Evolutionary conservation across 2,888 invertebrate species (phyloP).

Genomic region (Pandemis heparana): DNA sequence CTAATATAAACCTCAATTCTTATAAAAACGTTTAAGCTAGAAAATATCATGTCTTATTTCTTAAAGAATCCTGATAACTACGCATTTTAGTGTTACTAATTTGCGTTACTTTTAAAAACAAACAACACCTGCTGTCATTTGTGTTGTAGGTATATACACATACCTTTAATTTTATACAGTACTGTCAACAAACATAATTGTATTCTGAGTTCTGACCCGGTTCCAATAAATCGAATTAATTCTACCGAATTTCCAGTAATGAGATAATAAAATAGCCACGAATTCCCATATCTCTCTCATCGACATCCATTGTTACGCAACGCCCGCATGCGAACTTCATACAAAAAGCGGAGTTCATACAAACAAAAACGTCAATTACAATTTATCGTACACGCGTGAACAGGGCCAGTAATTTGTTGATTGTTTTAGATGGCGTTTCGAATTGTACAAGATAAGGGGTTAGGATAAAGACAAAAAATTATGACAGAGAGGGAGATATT

Average conservation of each 20-base stretch:
- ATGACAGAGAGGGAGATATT: too few species aligned
- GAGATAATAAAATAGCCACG: not conserved
- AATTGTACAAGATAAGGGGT: conserved; percentile 54
- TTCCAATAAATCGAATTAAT: not conserved
- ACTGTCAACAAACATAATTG: not conserved
- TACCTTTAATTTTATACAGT: not conserved
- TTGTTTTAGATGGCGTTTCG: conserved; percentile 55
- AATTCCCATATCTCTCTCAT: conserved; percentile 29
- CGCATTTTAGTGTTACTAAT: too few species aligned
- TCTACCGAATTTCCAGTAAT: not conserved
- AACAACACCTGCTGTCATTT: too few species aligned
- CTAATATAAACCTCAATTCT: too few species aligned
- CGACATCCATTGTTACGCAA: conserved; percentile 29
- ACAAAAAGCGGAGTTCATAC: conserved; percentile 49
- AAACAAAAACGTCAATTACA: conserved; percentile 72
- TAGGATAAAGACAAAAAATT: conserved; percentile 36
- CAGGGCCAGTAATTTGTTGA: conserved; percentile 66
- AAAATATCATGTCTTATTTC: too few species aligned
- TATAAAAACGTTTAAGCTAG: too few species aligned
- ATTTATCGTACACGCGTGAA: conserved; percentile 59
- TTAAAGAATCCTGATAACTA: too few species aligned
- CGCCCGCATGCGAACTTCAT: conserved; percentile 43
- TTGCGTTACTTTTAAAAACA: too few species aligned
- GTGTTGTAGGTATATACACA: too few species aligned
- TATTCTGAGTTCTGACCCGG: not conserved